Conservation (phyloP, 2,888 invertebrate species). For the Nemotelus nigrinus region DNA sequence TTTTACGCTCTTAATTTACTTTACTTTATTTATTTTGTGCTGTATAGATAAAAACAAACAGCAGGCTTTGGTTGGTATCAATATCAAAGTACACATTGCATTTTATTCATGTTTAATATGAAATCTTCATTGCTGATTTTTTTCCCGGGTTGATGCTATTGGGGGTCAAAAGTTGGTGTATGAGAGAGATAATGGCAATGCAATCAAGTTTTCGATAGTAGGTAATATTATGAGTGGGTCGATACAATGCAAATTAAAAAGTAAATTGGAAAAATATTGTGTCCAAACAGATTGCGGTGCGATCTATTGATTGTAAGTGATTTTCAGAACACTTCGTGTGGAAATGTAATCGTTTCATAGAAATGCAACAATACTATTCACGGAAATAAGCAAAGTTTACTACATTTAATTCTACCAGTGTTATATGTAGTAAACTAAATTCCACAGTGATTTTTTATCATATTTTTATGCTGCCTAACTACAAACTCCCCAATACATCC, state of each 20-base stretch:
- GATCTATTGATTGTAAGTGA: not conserved
- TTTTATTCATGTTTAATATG: conserved; percentile 5
- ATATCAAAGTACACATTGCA: conserved; percentile 17
- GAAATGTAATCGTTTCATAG: not conserved
- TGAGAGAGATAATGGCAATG: not conserved
- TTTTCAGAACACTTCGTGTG: not conserved
- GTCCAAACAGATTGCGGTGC: not conserved
- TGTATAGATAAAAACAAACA: conserved; percentile 30
- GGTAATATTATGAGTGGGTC: no score
- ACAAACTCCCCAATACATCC: not conserved
- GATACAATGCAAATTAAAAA: not conserved
- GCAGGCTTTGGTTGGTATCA: conserved; percentile 11
- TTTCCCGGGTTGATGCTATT: not conserved
- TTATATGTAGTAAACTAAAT: not conserved
- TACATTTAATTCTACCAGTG: not conserved
- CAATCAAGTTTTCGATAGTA: not conserved
- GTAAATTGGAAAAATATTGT: not conserved
- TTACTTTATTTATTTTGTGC: not conserved
- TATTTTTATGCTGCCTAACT: no score
- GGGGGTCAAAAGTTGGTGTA: conserved; percentile 21
- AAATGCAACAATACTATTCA: not conserved
- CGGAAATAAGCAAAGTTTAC: not conserved
- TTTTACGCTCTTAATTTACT: conserved; percentile 25
- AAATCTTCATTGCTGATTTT: not conserved
- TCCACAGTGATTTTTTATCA: no score